Conservation (phyloP, 2,113 vertebrate genomes). For the Mastomys natalensis region DNA sequence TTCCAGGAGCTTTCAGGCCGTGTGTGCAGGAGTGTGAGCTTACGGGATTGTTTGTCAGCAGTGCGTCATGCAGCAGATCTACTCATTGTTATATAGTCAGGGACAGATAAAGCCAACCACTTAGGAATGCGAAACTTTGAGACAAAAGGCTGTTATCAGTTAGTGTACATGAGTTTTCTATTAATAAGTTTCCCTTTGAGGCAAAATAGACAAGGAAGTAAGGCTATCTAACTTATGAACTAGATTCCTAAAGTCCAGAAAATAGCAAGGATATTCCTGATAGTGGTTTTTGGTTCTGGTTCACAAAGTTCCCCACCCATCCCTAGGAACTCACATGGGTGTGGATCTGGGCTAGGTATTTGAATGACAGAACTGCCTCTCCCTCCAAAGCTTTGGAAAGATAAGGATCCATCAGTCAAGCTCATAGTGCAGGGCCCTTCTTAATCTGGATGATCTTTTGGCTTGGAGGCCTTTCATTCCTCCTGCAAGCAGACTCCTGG, state of each 20-base stretch:
- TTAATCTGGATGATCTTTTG: slow-evolving; percentile 28
- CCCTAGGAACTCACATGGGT: background rate
- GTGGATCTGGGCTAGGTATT: background rate
- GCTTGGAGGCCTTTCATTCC: slow-evolving; percentile 54
- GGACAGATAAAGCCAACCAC: background rate
- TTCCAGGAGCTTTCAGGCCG: too few species aligned
- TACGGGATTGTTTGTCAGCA: background rate
- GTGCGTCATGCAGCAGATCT: background rate
- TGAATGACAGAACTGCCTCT: background rate
- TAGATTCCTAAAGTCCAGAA: background rate
- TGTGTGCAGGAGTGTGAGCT: background rate
- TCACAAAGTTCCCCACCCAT: background rate
- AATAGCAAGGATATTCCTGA: background rate
- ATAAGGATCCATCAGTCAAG: background rate
- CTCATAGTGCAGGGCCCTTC: background rate
- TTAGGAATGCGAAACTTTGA: background rate
- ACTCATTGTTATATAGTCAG: slow-evolving; percentile 17
- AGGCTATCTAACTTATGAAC: background rate
- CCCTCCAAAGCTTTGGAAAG: background rate
- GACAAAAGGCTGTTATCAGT: background rate
- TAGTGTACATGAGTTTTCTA: background rate
- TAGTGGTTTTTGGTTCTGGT: background rate
- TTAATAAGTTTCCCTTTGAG: background rate
- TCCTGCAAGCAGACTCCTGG: slow-evolving; percentile 20
- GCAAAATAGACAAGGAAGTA: background rate